These are phyloP conservation scores for Drosophila leontia DNA, from an alignment of 1,140 invertebrate genomes.

Conservation along the genomic window DNA sequence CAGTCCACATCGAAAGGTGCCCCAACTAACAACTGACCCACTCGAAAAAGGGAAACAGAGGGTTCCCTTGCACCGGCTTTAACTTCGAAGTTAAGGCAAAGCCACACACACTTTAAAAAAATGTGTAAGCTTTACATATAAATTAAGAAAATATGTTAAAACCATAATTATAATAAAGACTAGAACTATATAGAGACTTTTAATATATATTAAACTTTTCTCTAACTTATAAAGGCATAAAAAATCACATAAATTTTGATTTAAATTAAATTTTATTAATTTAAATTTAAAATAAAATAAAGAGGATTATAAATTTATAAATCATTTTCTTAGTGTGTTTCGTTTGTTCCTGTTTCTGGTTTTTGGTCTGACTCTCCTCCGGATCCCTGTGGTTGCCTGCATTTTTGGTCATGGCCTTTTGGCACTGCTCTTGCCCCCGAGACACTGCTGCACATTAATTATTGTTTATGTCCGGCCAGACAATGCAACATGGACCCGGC, in stretches of 20 bases:
- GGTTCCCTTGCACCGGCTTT: background rate
- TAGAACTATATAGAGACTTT: no score
- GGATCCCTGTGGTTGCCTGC: conserved; percentile 28
- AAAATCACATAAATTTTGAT: no score
- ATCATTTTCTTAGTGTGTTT: conserved; percentile 6
- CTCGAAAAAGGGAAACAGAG: conserved; percentile 32
- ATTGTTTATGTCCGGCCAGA: conserved; percentile 69
- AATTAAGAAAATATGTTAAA: no score
- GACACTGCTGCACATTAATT: conserved; percentile 70
- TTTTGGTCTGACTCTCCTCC: conserved; percentile 7
- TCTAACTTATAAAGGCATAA: no score
- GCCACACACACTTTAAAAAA: background rate
- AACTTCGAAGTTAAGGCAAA: conserved; percentile 1
- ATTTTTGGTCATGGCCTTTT: conserved; percentile 70
- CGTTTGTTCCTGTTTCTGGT: conserved; percentile 16
- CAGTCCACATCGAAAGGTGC: conserved; percentile 13
- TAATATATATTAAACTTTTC: no score
- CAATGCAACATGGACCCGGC: conserved; percentile 66
- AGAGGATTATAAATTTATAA: no score
- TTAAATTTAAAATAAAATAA: background rate
- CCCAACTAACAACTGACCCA: conserved; percentile 46
- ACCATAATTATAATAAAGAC: no score
- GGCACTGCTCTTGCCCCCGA: conserved; percentile 46
- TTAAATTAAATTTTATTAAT: background rate
- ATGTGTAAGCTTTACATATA: background rate